A percentile compares a stretch with the other conserved stretches of the same genome.
phyloP scores from a whole-genome alignment of 2,113 vertebrate species.

The Choloepus hoffmanni region DNA sequence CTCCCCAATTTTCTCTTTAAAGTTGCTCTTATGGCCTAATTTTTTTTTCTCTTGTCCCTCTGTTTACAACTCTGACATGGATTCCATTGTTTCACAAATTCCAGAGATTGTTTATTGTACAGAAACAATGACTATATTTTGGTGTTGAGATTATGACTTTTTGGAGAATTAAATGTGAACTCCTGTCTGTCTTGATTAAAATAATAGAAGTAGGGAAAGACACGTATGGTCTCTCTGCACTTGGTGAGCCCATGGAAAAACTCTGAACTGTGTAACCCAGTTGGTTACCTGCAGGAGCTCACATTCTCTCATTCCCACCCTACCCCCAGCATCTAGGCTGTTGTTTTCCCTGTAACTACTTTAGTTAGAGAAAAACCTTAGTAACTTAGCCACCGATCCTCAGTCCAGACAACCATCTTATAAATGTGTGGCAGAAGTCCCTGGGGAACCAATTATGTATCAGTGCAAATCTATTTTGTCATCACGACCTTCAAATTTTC shows the following conservation, averaged over 20 bases:
- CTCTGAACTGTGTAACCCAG: neutral
- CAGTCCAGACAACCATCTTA: neutral
- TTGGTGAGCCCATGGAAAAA: neutral
- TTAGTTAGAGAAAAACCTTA: neutral
- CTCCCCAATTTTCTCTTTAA: neutral
- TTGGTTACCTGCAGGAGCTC: neutral
- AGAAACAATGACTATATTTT: slow-evolving; percentile 12
- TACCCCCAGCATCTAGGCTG: neutral
- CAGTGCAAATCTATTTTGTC: neutral
- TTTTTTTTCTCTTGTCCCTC: neutral
- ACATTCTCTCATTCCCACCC: neutral
- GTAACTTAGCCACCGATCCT: neutral
- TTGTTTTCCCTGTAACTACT: slow-evolving; percentile 27
- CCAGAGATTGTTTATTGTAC: neutral
- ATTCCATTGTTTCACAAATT: slow-evolving; percentile 52
- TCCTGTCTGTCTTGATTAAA: slow-evolving; percentile 16
- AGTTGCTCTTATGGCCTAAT: neutral
- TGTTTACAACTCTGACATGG: slow-evolving; percentile 22
- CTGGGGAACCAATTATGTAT: neutral
- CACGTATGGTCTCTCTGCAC: neutral
- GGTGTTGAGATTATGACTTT: slow-evolving; percentile 5
- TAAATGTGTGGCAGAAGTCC: neutral
- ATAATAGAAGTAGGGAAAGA: neutral
- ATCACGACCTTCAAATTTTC: neutral
- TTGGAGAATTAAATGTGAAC: slow-evolving; percentile 53